A percentile compares a stretch with the other conserved stretches of the same genome.
phyloP scores from a whole-genome alignment of 2,888 invertebrate genomes.

The Choreutis nemorana region DNA sequence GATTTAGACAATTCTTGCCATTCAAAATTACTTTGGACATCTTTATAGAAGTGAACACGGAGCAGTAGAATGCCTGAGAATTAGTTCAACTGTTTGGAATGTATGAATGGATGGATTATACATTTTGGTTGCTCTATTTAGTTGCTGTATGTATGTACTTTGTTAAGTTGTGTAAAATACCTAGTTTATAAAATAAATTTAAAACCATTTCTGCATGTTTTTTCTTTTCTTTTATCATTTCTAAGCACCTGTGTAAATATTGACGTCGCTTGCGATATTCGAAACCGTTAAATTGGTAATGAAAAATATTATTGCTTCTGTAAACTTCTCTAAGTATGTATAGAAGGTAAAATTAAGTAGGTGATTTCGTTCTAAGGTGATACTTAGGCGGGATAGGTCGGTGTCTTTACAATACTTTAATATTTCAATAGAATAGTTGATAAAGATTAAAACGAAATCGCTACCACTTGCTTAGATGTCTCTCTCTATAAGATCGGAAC shows the following conservation, averaged over 20 bases:
- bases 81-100: too few species aligned
- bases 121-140: conserved; percentile 59
- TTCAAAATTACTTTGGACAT: too few species aligned
- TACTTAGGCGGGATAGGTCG: conserved; percentile 46
- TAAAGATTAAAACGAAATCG: conserved; percentile 18
- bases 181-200: conserved; percentile 60
- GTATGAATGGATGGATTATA: conserved; percentile 43
- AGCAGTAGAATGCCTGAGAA: too few species aligned
- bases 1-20: conserved; percentile 10
- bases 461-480: conserved; percentile 20
- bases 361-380: conserved; percentile 34
- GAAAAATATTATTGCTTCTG: conserved; percentile 29
- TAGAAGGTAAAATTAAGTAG: conserved; percentile 44
- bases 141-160: conserved; percentile 63
- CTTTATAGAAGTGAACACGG: too few species aligned
- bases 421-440: conserved; percentile 45
- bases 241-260: neutral
- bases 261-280: neutral
- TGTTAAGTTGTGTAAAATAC: conserved; percentile 67
- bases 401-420: conserved; percentile 59
- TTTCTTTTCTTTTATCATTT: conserved; percentile 42
- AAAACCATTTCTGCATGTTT: conserved; percentile 49
- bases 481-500: neutral
- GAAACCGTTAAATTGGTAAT: neutral
- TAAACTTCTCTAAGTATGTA: conserved; percentile 34